Percentiles rank a stretch among this genome's conserved stretches.
Evolutionary conservation across 2,888 invertebrate species (phyloP).

Genomic region (Trisateles emortualis): DNA sequence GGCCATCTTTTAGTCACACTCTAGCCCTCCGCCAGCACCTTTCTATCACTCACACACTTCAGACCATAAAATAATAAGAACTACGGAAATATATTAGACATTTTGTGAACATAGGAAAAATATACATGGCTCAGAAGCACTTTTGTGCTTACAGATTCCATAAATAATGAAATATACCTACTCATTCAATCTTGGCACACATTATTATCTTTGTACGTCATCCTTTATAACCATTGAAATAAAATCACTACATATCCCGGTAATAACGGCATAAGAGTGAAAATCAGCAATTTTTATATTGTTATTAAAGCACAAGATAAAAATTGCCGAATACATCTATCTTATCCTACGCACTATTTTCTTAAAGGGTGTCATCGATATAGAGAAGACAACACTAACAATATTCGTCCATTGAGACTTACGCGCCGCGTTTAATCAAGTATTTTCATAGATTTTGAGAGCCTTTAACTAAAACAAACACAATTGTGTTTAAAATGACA

Average conservation of each 20-base stretch:
- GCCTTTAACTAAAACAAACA: too few relatives aligned
- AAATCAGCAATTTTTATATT: too few relatives aligned
- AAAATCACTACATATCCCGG: background rate
- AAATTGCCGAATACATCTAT: too few relatives aligned
- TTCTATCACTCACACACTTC: conserved; percentile 43
- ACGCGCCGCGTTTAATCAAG: too few relatives aligned
- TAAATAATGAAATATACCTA: conserved; percentile 44
- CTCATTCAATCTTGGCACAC: conserved; percentile 51
- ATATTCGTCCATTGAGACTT: too few relatives aligned
- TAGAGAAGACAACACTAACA: too few relatives aligned
- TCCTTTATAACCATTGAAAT: background rate
- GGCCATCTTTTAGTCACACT: conserved; percentile 39
- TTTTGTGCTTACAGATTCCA: conserved; percentile 14
- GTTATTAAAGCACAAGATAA: too few relatives aligned
- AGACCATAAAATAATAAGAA: conserved; percentile 35
- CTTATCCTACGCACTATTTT: too few relatives aligned
- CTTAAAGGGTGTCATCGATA: too few relatives aligned
- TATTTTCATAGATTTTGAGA: too few relatives aligned
- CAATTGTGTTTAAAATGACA: too few relatives aligned
- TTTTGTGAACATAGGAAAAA: conserved; percentile 43
- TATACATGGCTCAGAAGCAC: conserved; percentile 13
- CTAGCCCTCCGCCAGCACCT: conserved; percentile 50
- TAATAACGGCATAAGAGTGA: too few relatives aligned
- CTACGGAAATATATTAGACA: conserved; percentile 49
- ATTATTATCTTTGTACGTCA: conserved; percentile 52